Evolutionary conservation across 2,113 vertebrate species (phyloP), one percentile per base, ranked within the genome.

Genomic region (Engraulis encrasicolus): DNA sequence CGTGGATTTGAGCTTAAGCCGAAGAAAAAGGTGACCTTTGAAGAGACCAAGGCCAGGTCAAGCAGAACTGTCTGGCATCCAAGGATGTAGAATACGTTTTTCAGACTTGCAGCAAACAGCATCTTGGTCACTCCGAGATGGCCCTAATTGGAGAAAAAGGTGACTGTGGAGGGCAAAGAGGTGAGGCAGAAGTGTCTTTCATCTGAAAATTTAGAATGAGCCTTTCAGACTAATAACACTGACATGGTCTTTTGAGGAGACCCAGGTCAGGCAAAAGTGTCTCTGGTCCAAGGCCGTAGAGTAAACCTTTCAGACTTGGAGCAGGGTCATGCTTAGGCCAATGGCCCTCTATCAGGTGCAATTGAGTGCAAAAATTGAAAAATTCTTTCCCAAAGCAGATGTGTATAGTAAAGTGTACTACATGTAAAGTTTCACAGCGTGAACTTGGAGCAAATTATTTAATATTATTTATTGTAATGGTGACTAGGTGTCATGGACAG

Each of bases 111-210:
- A n/a, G n/a, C n/a, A n/a, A n/a, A n/a, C n/a, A 99, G 98, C 89
- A 98, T 98, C 0, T 96, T 97, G 85, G 94, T 99, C 88, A 99
- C 99, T 91, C 84, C 99, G 98, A 98, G 98, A 99, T 85, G 97
- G 99, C 87, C 98, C 97, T 90, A 97, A 98, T 90, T 96, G 97
- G 92, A 97, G 92, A 98, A 97, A 95, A 97, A 97, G 90, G 96
- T 98, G 87, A 96, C n/a, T n/a, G n/a, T n/a, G n/a, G n/a, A n/a
- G n/a, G n/a, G n/a, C n/a, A n/a, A n/a, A n/a, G n/a, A n/a, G n/a
- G n/a, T n/a, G n/a, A n/a, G n/a, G n/a, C n/a, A n/a, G n/a, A n/a
- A n/a, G n/a, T n/a, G n/a, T n/a, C n/a, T n/a, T n/a, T n/a, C n/a
- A n/a, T n/a, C n/a, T n/a, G n/a, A n/a, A n/a, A n/a, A n/a, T n/a